phyloP scores from a whole-genome alignment of 2,888 invertebrate genomes.

The Melipona bicolor region DNA sequence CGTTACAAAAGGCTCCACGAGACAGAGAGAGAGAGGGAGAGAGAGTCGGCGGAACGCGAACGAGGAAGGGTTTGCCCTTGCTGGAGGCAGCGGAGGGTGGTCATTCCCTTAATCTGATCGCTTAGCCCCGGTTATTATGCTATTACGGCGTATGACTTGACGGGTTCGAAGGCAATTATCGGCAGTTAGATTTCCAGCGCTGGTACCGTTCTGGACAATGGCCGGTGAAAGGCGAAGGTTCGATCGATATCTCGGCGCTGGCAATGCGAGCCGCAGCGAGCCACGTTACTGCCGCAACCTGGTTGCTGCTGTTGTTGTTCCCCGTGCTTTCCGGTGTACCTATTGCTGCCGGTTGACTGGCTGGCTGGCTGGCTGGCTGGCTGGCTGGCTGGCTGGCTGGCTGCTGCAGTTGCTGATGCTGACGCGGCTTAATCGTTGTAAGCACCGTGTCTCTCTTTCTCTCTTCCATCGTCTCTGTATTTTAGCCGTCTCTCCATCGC shows the following conservation, averaged over 20 bases:
- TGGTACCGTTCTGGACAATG: slow-evolving; percentile 76
- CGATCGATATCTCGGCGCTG: slow-evolving; percentile 76
- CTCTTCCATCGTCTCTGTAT: background rate
- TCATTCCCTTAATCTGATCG: slow-evolving; percentile 76
- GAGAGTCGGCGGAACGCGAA: background rate
- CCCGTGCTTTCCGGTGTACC: slow-evolving; percentile 45
- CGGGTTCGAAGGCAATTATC: slow-evolving; percentile 80
- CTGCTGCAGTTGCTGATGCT: slow-evolving; percentile 59
- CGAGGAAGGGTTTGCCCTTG: slow-evolving; percentile 52
- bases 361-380: slow-evolving; percentile 28
- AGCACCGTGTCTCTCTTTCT: slow-evolving; percentile 16
- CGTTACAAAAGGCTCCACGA: background rate
- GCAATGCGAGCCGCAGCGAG: slow-evolving; percentile 60
- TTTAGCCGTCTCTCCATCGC: background rate
- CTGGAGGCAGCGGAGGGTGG: slow-evolving; percentile 60
- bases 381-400: slow-evolving; percentile 1
- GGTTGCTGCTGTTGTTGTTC: slow-evolving; percentile 51
- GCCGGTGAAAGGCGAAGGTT: slow-evolving; percentile 80
- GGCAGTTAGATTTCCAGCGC: slow-evolving; percentile 77
- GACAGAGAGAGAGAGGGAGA: too few species aligned
- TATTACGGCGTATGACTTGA: slow-evolving; percentile 78
- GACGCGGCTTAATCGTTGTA: slow-evolving; percentile 59
- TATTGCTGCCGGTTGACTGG: slow-evolving; percentile 49
- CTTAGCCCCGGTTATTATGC: slow-evolving; percentile 76
- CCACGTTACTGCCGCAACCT: slow-evolving; percentile 71